These are phyloP conservation scores for Drosophila antonietae DNA, from an alignment of 2,888 invertebrate genomes.

Conservation along the genomic window DNA sequence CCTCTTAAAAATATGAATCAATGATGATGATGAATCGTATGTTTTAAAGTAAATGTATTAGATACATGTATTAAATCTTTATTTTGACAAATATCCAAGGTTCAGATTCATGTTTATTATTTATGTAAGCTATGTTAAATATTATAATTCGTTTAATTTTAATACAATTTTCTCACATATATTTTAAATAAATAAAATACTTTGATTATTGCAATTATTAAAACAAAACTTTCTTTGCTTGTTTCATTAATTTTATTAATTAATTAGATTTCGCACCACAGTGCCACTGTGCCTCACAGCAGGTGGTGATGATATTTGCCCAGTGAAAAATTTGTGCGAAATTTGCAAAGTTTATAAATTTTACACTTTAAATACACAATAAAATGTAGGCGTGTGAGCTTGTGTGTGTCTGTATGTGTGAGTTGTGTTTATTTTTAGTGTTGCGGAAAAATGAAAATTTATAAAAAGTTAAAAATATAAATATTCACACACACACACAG, in stretches of 20 bases:
- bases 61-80: no score
- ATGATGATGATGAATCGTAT: no score
- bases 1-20: no score
- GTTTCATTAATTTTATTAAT: neutral
- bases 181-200: no score
- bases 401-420: constrained; percentile 19
- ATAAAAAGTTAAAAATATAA: constrained; percentile 51
- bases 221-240: neutral
- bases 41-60: no score
- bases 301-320: constrained; percentile 61
- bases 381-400: constrained; percentile 18
- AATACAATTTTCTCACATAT: no score
- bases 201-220: no score
- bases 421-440: constrained; percentile 51
- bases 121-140: no score
- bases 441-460: constrained; percentile 58
- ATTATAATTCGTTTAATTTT: no score
- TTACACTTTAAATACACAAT: constrained; percentile 46
- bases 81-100: no score
- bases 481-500: constrained; percentile 10
- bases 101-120: no score
- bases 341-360: constrained; percentile 66
- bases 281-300: constrained; percentile 54
- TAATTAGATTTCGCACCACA: constrained; percentile 17
- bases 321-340: constrained; percentile 56